Percentiles rank a stretch among this genome's conserved stretches.
Conservation (phyloP, 2,888 invertebrate genomes). For the Timandra comae region DNA sequence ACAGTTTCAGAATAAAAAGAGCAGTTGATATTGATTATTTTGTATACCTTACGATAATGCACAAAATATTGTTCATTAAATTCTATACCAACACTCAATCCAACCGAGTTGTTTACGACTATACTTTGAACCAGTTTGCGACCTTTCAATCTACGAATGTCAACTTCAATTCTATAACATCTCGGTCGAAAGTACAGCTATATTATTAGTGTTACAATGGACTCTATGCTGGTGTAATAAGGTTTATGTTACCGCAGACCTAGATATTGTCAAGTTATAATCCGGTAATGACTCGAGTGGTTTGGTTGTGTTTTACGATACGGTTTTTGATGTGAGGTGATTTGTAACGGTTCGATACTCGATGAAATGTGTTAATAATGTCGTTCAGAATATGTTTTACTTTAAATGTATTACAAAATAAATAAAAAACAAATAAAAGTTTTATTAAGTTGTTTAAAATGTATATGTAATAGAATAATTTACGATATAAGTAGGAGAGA, state of each 20-base stretch:
- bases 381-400: no score
- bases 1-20: no score
- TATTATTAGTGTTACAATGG: conserved; percentile 17
- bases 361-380: no score
- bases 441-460: no score
- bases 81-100: no score
- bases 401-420: no score
- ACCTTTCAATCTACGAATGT: conserved; percentile 51
- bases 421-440: no score
- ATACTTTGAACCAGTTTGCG: conserved; percentile 47
- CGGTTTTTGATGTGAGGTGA: conserved; percentile 27
- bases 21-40: no score
- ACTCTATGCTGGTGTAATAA: conserved; percentile 20
- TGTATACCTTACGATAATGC: no score
- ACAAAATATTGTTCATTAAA: no score
- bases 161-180: conserved; percentile 35
- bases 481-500: no score
- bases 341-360: conserved; percentile 1
- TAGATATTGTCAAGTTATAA: conserved; percentile 30
- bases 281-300: conserved; percentile 43
- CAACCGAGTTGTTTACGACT: conserved; percentile 9
- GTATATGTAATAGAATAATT: no score
- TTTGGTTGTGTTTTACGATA: conserved; percentile 45
- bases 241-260: conserved; percentile 19
- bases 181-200: conserved; percentile 50